A percentile compares a stretch with the other conserved stretches of the same genome.
phyloP scores from a whole-genome alignment of 2,888 invertebrate genomes.

The Campoplex nolae region DNA sequence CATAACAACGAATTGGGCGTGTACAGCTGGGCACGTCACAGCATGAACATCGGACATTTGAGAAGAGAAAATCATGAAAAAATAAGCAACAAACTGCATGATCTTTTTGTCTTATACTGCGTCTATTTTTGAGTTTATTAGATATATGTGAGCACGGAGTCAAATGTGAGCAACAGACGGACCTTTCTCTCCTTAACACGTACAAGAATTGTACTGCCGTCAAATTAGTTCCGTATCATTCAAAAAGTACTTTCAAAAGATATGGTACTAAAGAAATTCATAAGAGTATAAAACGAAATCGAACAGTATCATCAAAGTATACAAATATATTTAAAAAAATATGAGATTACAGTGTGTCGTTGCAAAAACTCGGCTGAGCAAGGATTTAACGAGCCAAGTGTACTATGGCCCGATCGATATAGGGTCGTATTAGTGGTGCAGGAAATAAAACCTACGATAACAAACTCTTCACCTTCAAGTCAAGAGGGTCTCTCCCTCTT shows the following conservation, averaged over 20 bases:
- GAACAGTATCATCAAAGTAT: not conserved
- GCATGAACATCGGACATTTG: not conserved
- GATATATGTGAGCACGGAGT: no score
- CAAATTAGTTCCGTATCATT: not conserved
- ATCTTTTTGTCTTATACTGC: no score
- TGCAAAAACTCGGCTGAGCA: not conserved
- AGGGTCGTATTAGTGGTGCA: conserved; percentile 1
- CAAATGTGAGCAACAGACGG: not conserved
- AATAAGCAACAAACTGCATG: no score
- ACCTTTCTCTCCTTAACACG: not conserved
- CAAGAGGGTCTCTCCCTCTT: conserved; percentile 5
- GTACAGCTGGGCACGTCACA: not conserved
- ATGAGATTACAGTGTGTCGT: not conserved
- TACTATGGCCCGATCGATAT: not conserved
- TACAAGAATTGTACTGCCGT: not conserved
- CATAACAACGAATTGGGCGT: not conserved
- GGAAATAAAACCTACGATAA: conserved; percentile 29
- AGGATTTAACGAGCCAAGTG: not conserved
- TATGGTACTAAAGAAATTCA: not conserved
- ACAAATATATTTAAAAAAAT: not conserved
- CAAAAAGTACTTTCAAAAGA: not conserved
- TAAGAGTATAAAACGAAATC: not conserved
- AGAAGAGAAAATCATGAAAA: no score
- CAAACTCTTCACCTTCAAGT: conserved; percentile 28
- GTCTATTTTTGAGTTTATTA: no score